Conservation (phyloP, 2,888 invertebrate genomes). For the Rutpela maculata region DNA sequence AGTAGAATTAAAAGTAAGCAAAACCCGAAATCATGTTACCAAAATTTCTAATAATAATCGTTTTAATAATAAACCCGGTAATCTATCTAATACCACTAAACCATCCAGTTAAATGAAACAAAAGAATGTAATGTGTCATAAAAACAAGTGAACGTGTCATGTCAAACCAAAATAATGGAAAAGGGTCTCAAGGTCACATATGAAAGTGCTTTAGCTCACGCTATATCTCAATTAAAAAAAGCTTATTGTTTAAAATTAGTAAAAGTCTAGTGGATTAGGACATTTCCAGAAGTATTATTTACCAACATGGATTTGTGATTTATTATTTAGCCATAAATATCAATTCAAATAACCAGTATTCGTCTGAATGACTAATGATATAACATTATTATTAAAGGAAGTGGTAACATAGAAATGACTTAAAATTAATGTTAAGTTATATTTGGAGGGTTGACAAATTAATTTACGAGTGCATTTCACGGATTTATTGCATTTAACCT, state of each 20-base stretch:
- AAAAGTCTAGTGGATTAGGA: constrained; percentile 12
- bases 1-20: too few species aligned
- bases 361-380: too few species aligned
- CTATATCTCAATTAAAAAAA: constrained; percentile 42
- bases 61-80: background rate
- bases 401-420: too few species aligned
- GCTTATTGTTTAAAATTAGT: constrained; percentile 29
- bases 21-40: too few species aligned
- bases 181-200: constrained; percentile 33
- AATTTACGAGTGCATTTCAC: too few species aligned
- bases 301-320: constrained; percentile 19
- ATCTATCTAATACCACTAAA: background rate
- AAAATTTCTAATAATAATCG: too few species aligned
- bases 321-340: background rate
- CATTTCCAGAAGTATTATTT: constrained; percentile 15
- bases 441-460: too few species aligned
- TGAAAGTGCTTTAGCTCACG: constrained; percentile 40
- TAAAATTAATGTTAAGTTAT: too few species aligned
- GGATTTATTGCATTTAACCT: too few species aligned
- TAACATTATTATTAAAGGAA: too few species aligned
- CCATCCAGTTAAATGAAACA: background rate
- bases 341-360: too few species aligned
- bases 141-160: constrained; percentile 36
- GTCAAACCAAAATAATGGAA: constrained; percentile 28
- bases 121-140: constrained; percentile 2